Evolutionary conservation across 30 jellyfish, hydroid and myxozoan species (phyloP).

Genomic region (Rhopilema esculentum): DNA sequence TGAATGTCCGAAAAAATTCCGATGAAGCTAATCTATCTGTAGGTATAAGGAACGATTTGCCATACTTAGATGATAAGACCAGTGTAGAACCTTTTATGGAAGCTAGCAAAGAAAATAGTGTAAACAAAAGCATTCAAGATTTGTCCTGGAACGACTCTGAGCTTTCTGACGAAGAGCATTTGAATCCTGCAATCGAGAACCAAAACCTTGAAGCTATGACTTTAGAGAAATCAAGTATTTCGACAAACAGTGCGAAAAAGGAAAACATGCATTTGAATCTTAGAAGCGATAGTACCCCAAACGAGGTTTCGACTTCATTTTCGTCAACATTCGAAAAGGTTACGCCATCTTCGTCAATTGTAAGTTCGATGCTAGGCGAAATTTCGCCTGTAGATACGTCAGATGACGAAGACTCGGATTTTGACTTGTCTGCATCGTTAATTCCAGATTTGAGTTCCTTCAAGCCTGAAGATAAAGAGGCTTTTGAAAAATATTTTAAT

Average conservation of each 20-base stretch:
- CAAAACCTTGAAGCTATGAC: not conserved
- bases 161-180: conserved; percentile 21
- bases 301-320: conserved; percentile 43
- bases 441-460: conserved; percentile 60
- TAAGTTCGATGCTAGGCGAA: conserved; percentile 53
- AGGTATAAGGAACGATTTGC: not conserved
- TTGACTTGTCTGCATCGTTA: conserved; percentile 54
- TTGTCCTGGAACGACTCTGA: conserved; percentile 54
- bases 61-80: not conserved
- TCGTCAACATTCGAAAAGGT: conserved; percentile 66
- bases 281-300: not conserved
- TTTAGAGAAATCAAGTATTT: conserved; percentile 19
- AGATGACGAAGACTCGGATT: conserved; percentile 53
- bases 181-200: not conserved
- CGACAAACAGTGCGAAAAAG: not conserved
- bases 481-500: conserved; percentile 12
- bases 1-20: not conserved
- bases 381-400: conserved; percentile 20
- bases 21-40: not conserved
- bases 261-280: conserved; percentile 1
- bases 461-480: conserved; percentile 12
- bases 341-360: conserved; percentile 58
- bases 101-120: not conserved
- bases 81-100: not conserved
- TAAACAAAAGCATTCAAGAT: not conserved